Evolutionary conservation across 2,888 invertebrate species (phyloP).

Genomic region (Eupsilia transversa): DNA sequence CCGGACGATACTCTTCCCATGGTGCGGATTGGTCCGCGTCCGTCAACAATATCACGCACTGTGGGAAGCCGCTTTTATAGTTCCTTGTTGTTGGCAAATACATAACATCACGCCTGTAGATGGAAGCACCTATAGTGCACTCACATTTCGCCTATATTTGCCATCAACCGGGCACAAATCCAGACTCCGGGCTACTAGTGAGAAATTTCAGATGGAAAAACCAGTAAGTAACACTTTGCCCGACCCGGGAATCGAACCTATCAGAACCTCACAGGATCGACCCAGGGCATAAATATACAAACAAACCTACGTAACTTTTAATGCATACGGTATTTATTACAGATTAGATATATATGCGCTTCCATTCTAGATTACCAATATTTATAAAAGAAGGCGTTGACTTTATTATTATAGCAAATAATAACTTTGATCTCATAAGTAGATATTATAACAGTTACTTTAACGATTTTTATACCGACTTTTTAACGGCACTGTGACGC

Average conservation of each 20-base stretch:
- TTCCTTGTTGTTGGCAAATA: neutral
- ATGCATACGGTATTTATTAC: slow-evolving; percentile 19
- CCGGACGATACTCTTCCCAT: too few species aligned
- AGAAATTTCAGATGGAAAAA: too few species aligned
- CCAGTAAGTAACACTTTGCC: too few species aligned
- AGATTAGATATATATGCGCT: slow-evolving; percentile 18
- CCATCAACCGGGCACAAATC: too few species aligned
- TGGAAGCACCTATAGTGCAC: neutral
- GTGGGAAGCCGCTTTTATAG: neutral
- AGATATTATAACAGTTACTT: slow-evolving; percentile 54
- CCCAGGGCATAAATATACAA: neutral
- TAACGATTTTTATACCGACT: slow-evolving; percentile 44
- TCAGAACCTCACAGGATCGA: too few species aligned
- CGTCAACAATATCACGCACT: too few species aligned
- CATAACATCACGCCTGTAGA: neutral
- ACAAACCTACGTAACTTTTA: neutral
- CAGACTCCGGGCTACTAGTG: too few species aligned
- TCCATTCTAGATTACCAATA: slow-evolving; percentile 9
- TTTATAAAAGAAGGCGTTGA: slow-evolving; percentile 37
- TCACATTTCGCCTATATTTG: neutral
- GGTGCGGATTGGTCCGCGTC: too few species aligned
- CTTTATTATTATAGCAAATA: slow-evolving; percentile 33
- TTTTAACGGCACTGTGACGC: slow-evolving; percentile 40
- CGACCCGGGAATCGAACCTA: too few species aligned
- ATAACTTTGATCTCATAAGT: slow-evolving; percentile 26